A percentile compares a stretch with the other conserved stretches of the same genome.
Evolutionary conservation across 2,797 vertebrate genomes (phyloP).

Genomic region (Anguilla anguilla): DNA sequence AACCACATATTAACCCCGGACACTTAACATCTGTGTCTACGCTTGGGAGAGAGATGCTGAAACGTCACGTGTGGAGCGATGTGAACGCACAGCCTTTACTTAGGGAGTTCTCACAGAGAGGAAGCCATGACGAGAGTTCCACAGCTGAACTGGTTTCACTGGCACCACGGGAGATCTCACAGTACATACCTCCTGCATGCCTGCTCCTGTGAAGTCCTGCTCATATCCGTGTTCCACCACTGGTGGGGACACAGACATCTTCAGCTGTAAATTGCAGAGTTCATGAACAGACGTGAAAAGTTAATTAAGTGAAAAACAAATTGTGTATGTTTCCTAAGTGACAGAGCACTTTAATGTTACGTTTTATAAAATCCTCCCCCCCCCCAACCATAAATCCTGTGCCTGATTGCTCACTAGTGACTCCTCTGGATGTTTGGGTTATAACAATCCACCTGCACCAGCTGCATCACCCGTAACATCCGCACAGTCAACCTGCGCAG

Average conservation of each 20-base stretch:
- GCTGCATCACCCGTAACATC: not conserved
- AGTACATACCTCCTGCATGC: not conserved
- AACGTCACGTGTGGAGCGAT: not conserved
- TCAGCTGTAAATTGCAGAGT: not conserved
- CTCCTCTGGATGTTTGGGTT: not conserved
- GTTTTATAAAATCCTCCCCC: too few species aligned
- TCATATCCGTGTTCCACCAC: not conserved
- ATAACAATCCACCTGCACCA: not conserved
- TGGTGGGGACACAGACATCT: not conserved
- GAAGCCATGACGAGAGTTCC: not conserved
- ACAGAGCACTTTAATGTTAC: too few species aligned
- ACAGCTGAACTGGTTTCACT: not conserved
- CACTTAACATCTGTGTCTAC: not conserved
- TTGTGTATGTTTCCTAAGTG: too few species aligned
- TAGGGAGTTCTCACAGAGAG: not conserved
- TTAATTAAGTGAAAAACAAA: not conserved
- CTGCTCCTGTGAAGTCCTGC: not conserved
- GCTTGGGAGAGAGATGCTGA: conserved; percentile 1
- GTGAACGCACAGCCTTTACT: not conserved
- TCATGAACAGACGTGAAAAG: not conserved
- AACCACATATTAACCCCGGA: not conserved
- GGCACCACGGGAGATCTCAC: not conserved
- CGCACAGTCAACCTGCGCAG: not conserved
- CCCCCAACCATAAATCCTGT: not conserved
- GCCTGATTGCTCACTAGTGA: not conserved